Percentiles rank a stretch among this genome's conserved stretches.
Conservation (phyloP, 2,888 invertebrate species). For the Meloe dianella region DNA sequence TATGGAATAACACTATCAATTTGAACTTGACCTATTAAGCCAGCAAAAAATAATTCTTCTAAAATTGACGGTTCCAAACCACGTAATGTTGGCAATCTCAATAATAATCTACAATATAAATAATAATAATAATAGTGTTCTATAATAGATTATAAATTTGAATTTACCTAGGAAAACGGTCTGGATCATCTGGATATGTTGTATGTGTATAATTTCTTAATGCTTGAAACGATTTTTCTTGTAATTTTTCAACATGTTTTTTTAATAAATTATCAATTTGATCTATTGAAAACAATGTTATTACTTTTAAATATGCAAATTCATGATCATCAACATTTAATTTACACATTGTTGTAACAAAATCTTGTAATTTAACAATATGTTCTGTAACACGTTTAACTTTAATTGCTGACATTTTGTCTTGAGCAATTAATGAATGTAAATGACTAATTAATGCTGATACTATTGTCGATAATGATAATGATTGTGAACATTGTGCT, state of each 20-base stretch:
- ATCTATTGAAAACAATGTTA: slow-evolving; percentile 69
- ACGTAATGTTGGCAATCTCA: slow-evolving; percentile 75
- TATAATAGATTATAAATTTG: slow-evolving; percentile 10
- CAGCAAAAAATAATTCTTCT: slow-evolving; percentile 92
- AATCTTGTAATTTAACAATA: slow-evolving; percentile 83
- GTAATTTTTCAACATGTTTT: slow-evolving; percentile 66
- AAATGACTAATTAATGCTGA: slow-evolving; percentile 83
- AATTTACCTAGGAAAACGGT: slow-evolving; percentile 63
- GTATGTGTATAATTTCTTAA: slow-evolving; percentile 61
- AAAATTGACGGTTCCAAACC: slow-evolving; percentile 77
- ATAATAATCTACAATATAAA: slow-evolving; percentile 62
- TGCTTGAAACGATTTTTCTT: slow-evolving; percentile 68
- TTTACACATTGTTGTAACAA: slow-evolving; percentile 74
- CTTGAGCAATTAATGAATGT: slow-evolving; percentile 74
- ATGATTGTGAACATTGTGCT: slow-evolving; percentile 80
- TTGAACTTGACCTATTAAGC: slow-evolving; percentile 89
- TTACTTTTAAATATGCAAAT: slow-evolving; percentile 85
- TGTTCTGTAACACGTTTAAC: slow-evolving; percentile 77
- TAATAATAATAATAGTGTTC: neutral
- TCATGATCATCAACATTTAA: slow-evolving; percentile 83
- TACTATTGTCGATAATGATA: slow-evolving; percentile 81
- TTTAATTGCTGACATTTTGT: slow-evolving; percentile 78
- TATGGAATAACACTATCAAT: slow-evolving; percentile 95
- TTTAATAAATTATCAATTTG: slow-evolving; percentile 61
- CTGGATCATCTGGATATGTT: slow-evolving; percentile 60